A percentile compares a stretch with the other conserved stretches of the same genome.
Evolutionary conservation across 2,888 invertebrate genomes (phyloP).

Genomic region (Rhynchonema sp.): DNA sequence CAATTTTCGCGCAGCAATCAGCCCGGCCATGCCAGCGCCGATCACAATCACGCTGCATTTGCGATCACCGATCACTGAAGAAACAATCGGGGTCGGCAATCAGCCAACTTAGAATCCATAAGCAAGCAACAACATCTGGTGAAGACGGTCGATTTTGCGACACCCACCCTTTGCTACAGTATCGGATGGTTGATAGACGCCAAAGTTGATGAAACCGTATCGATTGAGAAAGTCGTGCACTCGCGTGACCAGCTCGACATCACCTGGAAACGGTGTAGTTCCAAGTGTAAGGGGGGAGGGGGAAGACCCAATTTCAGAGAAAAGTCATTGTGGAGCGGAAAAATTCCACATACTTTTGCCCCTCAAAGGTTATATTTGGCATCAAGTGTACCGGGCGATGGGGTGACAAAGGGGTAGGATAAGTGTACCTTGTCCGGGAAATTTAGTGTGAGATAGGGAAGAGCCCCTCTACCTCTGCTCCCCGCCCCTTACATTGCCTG

Average conservation of each 20-base stretch:
- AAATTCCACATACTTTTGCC: no score
- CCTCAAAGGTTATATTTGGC: no score
- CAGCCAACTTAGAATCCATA: background rate
- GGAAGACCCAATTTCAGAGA: background rate
- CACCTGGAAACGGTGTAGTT: constrained; percentile 47
- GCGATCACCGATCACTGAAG: background rate
- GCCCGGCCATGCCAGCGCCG: constrained; percentile 24
- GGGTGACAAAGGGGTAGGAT: no score
- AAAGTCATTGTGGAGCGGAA: no score
- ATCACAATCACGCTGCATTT: constrained; percentile 17
- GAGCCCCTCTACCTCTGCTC: no score
- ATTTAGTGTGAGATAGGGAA: no score
- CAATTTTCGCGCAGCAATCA: constrained; percentile 21
- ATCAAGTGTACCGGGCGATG: no score
- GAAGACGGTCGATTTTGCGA: no score
- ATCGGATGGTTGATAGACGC: constrained; percentile 45
- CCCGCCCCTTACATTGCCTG: background rate
- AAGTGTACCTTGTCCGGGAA: no score
- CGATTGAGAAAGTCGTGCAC: constrained; percentile 77
- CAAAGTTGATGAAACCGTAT: constrained; percentile 92
- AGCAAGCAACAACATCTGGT: background rate
- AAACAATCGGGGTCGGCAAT: background rate
- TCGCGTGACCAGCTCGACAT: constrained; percentile 57
- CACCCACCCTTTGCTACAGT: background rate
- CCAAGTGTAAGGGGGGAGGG: background rate